A percentile compares a stretch with the other conserved stretches of the same genome.
Conservation (phyloP, 92 coral and sea anemone genomes). For the Paragorgia papillata region DNA sequence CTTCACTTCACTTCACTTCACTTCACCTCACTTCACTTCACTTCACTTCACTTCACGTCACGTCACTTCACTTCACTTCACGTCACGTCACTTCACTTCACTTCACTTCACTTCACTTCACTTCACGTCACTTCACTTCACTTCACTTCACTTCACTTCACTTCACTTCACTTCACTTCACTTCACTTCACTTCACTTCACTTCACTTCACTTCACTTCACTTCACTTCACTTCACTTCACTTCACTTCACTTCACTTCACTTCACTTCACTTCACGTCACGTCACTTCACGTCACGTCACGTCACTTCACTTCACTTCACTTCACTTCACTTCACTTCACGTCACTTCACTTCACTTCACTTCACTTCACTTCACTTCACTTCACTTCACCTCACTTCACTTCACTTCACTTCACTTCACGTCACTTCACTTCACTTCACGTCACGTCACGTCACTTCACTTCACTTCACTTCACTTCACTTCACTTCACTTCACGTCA, state of each 20-base stretch:
- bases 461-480: background rate
- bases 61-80: background rate
- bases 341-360: background rate
- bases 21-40: background rate
- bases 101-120: background rate
- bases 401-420: constrained; percentile 1
- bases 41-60: constrained; percentile 2
- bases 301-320: background rate
- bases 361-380: constrained; percentile 1
- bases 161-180: background rate
- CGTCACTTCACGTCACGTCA: background rate
- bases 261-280: background rate
- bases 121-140: background rate
- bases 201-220: constrained; percentile 2
- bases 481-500: background rate
- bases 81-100: background rate
- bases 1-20: background rate
- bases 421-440: background rate
- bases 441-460: background rate
- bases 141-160: background rate
- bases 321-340: background rate
- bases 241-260: background rate
- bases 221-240: background rate
- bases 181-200: background rate
- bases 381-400: background rate